Percentiles rank a stretch among this genome's conserved stretches.
Conservation (phyloP, 2,113 vertebrate genomes). For the Quiscalus mexicanus region DNA sequence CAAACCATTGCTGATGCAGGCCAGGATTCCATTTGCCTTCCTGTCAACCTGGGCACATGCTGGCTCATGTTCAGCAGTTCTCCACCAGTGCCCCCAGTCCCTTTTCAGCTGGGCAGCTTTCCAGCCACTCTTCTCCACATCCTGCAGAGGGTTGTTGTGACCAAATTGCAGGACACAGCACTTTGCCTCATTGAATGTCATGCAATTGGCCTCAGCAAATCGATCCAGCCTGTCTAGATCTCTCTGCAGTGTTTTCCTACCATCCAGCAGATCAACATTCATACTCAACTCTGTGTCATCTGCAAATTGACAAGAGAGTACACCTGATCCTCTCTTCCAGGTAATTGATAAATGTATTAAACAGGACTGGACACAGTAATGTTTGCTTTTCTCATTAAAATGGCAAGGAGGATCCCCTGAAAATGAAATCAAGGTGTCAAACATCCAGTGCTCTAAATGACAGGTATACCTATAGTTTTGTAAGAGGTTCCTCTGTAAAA, state of each 20-base stretch:
- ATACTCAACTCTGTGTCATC: background rate
- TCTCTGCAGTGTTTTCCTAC: background rate
- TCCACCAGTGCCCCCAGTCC: background rate
- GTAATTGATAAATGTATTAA: background rate
- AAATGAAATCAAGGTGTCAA: background rate
- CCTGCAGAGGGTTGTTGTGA: background rate
- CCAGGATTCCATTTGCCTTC: background rate
- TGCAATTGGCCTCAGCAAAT: background rate
- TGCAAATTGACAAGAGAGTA: background rate
- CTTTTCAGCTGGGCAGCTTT: background rate
- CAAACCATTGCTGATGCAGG: background rate
- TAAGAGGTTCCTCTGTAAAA: background rate
- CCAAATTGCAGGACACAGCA: background rate
- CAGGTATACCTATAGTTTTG: background rate
- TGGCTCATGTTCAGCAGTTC: background rate
- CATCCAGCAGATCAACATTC: background rate
- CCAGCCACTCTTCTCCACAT: background rate
- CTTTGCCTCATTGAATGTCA: background rate
- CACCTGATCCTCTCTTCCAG: background rate
- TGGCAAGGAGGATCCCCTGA: background rate
- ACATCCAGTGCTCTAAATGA: background rate
- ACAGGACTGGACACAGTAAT: background rate
- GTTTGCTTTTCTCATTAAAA: background rate
- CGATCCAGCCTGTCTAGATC: background rate
- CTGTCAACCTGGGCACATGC: accelerated